Conservation (phyloP, 2,888 invertebrate species). For the Tipula lateralis region DNA sequence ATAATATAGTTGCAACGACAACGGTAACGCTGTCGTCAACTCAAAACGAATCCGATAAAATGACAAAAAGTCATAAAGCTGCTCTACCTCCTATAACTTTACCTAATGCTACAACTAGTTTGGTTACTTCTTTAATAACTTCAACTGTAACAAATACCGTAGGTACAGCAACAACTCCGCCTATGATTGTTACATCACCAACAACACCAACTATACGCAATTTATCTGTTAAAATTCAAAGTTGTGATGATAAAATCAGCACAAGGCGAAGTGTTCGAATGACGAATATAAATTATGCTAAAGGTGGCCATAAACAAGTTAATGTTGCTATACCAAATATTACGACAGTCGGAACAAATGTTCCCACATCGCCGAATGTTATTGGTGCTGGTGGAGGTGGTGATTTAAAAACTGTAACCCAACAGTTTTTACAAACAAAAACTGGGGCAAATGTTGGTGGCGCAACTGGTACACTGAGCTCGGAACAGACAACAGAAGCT, state of each 20-base stretch:
- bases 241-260: slow-evolving; percentile 51
- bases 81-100: background rate
- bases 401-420: background rate
- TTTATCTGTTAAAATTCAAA: slow-evolving; percentile 37
- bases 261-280: slow-evolving; percentile 55
- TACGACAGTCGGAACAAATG: background rate
- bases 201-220: slow-evolving; percentile 36
- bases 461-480: background rate
- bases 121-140: slow-evolving; percentile 35
- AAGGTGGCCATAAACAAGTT: slow-evolving; percentile 40
- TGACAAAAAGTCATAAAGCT: slow-evolving; percentile 21
- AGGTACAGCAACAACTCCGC: slow-evolving; percentile 28
- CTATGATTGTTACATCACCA: slow-evolving; percentile 4
- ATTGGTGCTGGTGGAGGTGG: background rate
- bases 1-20: background rate
- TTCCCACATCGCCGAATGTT: background rate
- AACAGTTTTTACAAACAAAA: slow-evolving; percentile 30
- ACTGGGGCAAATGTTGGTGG: background rate
- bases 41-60: background rate
- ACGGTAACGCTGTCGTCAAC: background rate
- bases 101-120: slow-evolving; percentile 30
- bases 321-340: slow-evolving; percentile 28
- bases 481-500: slow-evolving; percentile 38
- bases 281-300: slow-evolving; percentile 26
- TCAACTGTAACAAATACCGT: slow-evolving; percentile 36